Conservation (phyloP, 2,113 vertebrate genomes). For the Glaucidium brasilianum region DNA sequence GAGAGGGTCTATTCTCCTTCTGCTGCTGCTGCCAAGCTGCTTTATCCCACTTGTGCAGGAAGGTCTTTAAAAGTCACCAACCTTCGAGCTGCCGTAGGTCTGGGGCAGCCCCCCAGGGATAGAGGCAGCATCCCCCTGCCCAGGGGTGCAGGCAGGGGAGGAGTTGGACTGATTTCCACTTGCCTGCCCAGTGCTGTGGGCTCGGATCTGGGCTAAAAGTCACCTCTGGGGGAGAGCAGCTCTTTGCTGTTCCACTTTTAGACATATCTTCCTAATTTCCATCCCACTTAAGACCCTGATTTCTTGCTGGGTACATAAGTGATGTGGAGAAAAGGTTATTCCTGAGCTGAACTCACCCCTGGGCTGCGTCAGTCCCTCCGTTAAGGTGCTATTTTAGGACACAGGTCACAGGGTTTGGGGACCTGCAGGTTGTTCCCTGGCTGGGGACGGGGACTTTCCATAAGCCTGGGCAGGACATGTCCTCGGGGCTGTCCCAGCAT, state of each 20-base stretch:
- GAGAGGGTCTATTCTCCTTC: rapidly evolving
- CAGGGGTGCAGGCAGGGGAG: background rate
- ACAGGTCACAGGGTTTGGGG: background rate
- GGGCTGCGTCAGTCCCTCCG: background rate
- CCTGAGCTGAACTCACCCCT: background rate
- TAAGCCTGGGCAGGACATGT: background rate
- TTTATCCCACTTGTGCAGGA: background rate
- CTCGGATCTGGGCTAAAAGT: background rate
- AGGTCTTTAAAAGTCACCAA: rapidly evolving
- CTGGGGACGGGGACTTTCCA: background rate
- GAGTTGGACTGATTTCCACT: background rate
- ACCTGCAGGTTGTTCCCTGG: background rate
- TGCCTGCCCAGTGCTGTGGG: rapidly evolving
- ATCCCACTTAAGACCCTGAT: background rate
- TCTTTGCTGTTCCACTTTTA: background rate
- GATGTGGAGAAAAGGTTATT: background rate
- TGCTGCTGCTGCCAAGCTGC: background rate
- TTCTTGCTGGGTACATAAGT: background rate
- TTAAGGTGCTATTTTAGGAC: conserved; percentile 5
- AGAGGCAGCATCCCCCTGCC: background rate
- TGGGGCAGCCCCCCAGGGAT: background rate
- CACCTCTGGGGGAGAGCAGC: background rate
- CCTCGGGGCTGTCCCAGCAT: rapidly evolving
- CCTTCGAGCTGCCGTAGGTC: rapidly evolving
- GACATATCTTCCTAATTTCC: background rate